Conservation (phyloP, 1,140 invertebrate species). For the Drosophila pseudoobscura region DNA sequence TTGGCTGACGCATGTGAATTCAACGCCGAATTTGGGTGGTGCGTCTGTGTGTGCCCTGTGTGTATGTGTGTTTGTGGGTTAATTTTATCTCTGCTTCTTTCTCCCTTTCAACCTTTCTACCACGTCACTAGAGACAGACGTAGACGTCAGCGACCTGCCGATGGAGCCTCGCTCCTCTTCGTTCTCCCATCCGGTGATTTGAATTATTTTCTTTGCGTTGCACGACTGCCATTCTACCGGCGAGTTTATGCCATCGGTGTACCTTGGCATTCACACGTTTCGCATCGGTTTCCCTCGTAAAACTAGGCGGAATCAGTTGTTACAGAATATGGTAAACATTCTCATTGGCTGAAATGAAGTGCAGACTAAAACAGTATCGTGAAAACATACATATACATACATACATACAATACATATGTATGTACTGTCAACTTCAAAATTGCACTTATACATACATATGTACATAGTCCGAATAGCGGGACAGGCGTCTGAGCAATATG, state of each 20-base stretch:
- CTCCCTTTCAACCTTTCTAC: background rate
- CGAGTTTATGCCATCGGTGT: background rate
- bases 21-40: slow-evolving; percentile 77
- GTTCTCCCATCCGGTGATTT: slow-evolving; percentile 77
- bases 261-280: slow-evolving; percentile 17
- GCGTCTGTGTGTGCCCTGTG: slow-evolving; percentile 24
- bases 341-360: no score
- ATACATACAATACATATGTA: no score
- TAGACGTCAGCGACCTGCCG: slow-evolving; percentile 48
- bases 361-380: no score
- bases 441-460: no score
- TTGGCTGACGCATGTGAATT: slow-evolving; percentile 68
- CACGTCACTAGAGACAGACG: slow-evolving; percentile 46
- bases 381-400: no score
- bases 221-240: slow-evolving; percentile 1
- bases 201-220: slow-evolving; percentile 1
- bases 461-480: no score
- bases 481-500: no score
- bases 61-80: slow-evolving; percentile 2
- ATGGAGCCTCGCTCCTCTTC: slow-evolving; percentile 79
- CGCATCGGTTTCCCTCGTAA: background rate
- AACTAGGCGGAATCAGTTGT: no score
- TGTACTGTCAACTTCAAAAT: no score
- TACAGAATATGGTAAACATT: no score
- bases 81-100: background rate